phyloP scores from a whole-genome alignment of 2,888 invertebrate species.

The Pycnomerus fuliginosus region DNA sequence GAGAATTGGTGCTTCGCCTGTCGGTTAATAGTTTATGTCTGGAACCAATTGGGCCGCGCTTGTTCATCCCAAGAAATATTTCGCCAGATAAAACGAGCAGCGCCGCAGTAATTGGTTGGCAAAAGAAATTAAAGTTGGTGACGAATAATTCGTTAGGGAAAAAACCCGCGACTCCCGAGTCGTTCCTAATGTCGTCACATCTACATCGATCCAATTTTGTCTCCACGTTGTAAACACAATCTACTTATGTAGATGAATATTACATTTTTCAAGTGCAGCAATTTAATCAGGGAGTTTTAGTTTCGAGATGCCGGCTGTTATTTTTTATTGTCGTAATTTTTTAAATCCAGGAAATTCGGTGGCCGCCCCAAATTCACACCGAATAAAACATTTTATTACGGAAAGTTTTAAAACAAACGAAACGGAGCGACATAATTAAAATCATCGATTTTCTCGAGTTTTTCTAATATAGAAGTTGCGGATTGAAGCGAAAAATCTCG shows the following conservation, averaged over 20 bases:
- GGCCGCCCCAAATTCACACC: conserved; percentile 12
- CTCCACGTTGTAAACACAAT: conserved; percentile 18
- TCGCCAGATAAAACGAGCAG: conserved; percentile 5
- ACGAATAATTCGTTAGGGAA: conserved; percentile 5
- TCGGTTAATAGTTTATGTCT: conserved; percentile 19
- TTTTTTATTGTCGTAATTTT: conserved; percentile 21
- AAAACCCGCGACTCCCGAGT: conserved; percentile 3
- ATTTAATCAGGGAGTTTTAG: conserved; percentile 22
- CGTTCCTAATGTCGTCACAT: conserved; percentile 9
- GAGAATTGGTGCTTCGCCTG: conserved; percentile 8
- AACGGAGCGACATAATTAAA: conserved; percentile 4
- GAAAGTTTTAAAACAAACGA: conserved; percentile 8
- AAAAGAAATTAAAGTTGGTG: conserved; percentile 10
- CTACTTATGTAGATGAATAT: conserved; percentile 23
- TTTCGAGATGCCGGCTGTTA: conserved; percentile 14
- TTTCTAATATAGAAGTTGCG: conserved; percentile 30
- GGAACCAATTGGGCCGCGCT: conserved; percentile 17
- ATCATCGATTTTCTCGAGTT: background rate
- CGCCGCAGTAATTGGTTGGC: conserved; percentile 9
- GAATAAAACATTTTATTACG: conserved; percentile 19
- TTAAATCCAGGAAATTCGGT: conserved; percentile 18
- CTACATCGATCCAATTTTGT: conserved; percentile 15
- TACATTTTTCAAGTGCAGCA: conserved; percentile 22
- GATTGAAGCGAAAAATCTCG: conserved; percentile 42
- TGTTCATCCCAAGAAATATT: conserved; percentile 19